Conservation (phyloP, 2,888 invertebrate species). For the Selenia dentaria region DNA sequence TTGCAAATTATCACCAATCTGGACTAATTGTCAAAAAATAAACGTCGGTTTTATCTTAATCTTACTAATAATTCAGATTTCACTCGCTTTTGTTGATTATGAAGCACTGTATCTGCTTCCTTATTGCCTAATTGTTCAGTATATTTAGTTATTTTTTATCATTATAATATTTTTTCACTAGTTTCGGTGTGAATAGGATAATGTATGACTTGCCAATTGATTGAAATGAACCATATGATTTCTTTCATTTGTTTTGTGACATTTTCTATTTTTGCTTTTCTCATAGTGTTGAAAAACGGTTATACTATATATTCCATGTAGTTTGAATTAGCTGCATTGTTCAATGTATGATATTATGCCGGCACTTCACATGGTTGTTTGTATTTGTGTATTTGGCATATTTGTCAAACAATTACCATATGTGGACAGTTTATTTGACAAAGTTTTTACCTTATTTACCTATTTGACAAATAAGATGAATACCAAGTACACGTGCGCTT, state of each 20-base stretch:
- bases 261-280: conserved; percentile 65
- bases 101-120: conserved; percentile 50
- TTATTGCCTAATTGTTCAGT: conserved; percentile 61
- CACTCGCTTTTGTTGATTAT: conserved; percentile 55
- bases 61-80: conserved; percentile 65
- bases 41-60: conserved; percentile 51
- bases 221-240: conserved; percentile 80
- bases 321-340: conserved; percentile 14
- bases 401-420: too few relatives aligned
- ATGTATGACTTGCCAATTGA: conserved; percentile 74
- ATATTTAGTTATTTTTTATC: conserved; percentile 54
- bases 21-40: conserved; percentile 56
- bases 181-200: conserved; percentile 59
- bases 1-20: conserved; percentile 47
- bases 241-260: conserved; percentile 76
- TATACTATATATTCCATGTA: conserved; percentile 14
- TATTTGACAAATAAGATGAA: too few relatives aligned
- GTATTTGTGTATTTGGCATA: too few relatives aligned
- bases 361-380: too few relatives aligned
- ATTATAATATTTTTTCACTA: conserved; percentile 62
- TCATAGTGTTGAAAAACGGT: conserved; percentile 21
- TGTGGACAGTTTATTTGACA: too few relatives aligned
- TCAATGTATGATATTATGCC: too few relatives aligned
- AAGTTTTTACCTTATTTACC: too few relatives aligned
- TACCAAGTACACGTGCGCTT: too few relatives aligned